Base-by-base conservation (phyloP, 1,140 invertebrate species). In the Listronotus oregonensis region DNA sequence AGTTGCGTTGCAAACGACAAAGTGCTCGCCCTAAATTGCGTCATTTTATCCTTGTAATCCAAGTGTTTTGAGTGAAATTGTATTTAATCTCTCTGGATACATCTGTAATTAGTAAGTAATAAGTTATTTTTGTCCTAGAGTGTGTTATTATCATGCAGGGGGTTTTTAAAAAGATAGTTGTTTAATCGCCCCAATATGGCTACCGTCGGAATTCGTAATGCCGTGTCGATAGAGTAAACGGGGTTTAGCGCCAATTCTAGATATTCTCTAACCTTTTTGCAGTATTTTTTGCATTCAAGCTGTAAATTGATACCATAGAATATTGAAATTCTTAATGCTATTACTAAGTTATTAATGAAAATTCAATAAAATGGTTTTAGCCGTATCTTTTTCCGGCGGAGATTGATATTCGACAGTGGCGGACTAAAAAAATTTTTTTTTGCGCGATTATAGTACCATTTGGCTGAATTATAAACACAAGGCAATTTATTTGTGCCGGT, bases 161-260 rank as follows among this genome's bases (percentile, higher is more conserved):
- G 5, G 32, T 32, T 40, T 32, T 40, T 18, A 11, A 49, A 65
- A 65, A 64, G 43, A 50, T 46, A 56, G n/a, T 43, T 14, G 52
- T 67, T 58, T 62, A 49, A 64, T 73, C 70, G 71, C 72, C 69
- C 73, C 75, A 78, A 78, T 74, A 78, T 78, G 76, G 76, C 76
- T 75, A 75, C 76, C 76, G 76, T 72, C 76, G 76, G 76, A 68
- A 71, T 73, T 69, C 70, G 49, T 69, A 65, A 54, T 64, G 56
- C 46, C 54, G 9, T 55, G 47, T 62, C 34, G 27, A 18, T 55
- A 34, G 18, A 34, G 32, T 65, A 44, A 59, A 39, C 27, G 46
- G 8, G n/a, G 14, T 55, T 39, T 64, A 50, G 32, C 39, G 43
- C 43, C 56, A 17, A 43, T 44, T 32, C 21, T 17, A 39, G 14